Evolutionary conservation across 2,113 vertebrate genomes (phyloP).

Genomic region (Pelusios castaneus): DNA sequence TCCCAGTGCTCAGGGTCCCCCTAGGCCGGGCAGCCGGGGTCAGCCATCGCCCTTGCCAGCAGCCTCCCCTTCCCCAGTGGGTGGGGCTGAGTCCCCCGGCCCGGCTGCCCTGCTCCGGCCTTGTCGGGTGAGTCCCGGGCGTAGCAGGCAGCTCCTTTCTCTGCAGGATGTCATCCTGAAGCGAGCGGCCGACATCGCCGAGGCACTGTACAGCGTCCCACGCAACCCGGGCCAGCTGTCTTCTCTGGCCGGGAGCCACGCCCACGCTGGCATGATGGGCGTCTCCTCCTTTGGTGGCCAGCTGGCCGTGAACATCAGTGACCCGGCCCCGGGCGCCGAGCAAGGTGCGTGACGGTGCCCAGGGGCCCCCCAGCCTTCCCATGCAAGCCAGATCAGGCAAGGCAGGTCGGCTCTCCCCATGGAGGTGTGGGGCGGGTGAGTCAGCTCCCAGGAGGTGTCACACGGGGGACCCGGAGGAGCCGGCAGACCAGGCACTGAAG

Average conservation of each 20-base stretch:
- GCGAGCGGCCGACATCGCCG: constrained; percentile 93
- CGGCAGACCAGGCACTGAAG: background rate
- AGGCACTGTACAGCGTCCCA: constrained; percentile 96
- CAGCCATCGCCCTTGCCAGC: fast-evolving
- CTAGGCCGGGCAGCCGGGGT: background rate
- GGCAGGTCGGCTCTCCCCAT: background rate
- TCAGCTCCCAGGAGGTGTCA: no score
- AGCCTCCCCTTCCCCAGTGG: background rate
- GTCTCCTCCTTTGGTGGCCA: constrained; percentile 93
- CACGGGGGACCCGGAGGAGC: no score
- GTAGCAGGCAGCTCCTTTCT: background rate
- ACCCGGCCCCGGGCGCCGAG: constrained; percentile 87
- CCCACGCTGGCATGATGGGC: constrained; percentile 88
- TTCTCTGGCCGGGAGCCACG: constrained; percentile 83
- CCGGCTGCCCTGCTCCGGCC: no score
- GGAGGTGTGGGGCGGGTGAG: no score
- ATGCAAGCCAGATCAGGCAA: no score
- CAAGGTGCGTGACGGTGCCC: constrained; percentile 78
- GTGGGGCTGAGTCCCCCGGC: background rate
- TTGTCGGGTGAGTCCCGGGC: background rate
- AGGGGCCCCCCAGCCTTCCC: no score
- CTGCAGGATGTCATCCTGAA: constrained; percentile 93
- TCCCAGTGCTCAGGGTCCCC: background rate
- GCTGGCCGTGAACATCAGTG: constrained; percentile 89
- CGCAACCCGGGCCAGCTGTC: constrained; percentile 89